Evolutionary conservation across 2,797 vertebrate genomes (phyloP).

Genomic region (Sebastolobus alascanus): DNA sequence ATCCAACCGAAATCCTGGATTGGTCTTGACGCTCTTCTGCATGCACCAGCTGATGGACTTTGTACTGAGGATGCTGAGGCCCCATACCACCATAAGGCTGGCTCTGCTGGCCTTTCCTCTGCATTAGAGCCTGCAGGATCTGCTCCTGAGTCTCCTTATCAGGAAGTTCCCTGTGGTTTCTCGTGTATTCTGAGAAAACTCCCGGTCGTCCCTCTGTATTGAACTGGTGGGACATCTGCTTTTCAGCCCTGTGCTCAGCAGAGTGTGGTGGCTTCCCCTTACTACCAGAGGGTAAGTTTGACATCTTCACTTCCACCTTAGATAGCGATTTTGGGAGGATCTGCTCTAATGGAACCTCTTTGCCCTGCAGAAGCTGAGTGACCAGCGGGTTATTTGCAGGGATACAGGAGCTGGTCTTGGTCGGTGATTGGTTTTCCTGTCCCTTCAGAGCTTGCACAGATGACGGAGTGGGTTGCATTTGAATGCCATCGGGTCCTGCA

Average conservation of each 20-base stretch:
- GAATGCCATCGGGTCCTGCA: conserved; percentile 11
- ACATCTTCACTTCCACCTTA: conserved; percentile 85
- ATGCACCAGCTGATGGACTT: conserved; percentile 77
- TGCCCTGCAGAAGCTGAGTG: conserved; percentile 94
- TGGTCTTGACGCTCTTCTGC: conserved; percentile 77
- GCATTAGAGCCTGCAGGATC: conserved; percentile 91
- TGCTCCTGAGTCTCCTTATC: conserved; percentile 90
- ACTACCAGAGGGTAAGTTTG: conserved; percentile 25
- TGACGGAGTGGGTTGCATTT: conserved; percentile 30
- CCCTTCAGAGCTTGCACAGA: conserved; percentile 73
- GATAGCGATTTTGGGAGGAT: conserved; percentile 92
- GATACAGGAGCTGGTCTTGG: conserved; percentile 85
- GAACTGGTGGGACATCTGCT: conserved; percentile 76
- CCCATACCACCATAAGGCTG: conserved; percentile 73
- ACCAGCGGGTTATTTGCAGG: conserved; percentile 96
- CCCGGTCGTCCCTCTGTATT: conserved; percentile 71
- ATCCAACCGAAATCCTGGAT: conserved; percentile 88
- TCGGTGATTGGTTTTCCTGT: conserved; percentile 60
- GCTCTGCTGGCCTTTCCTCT: conserved; percentile 86
- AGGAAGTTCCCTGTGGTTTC: conserved; percentile 85
- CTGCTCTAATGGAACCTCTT: conserved; percentile 93
- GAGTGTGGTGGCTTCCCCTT: conserved; percentile 48
- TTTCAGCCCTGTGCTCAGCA: conserved; percentile 67
- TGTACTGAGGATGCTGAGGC: conserved; percentile 81
- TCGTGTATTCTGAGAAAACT: conserved; percentile 75